A percentile compares a stretch with the other conserved stretches of the same genome.
Evolutionary conservation across 2,888 invertebrate species (phyloP).

Genomic region (Tholera decimalis): DNA sequence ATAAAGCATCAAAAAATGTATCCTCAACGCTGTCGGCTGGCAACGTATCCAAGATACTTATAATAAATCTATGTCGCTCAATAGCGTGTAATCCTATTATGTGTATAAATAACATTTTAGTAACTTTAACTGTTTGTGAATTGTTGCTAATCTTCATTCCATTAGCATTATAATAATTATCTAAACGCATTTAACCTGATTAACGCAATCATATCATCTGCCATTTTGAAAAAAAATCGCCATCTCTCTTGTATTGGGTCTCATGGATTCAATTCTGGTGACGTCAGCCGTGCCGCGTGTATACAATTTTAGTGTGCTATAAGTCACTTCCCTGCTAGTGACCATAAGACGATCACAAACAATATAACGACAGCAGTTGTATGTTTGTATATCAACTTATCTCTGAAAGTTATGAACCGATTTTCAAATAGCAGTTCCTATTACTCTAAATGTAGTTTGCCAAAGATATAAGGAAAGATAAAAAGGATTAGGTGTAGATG

Average conservation of each 20-base stretch:
- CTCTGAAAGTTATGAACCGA: neutral
- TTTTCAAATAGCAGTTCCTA: neutral
- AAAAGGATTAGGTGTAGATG: conserved; percentile 7
- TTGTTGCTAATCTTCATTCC: conserved; percentile 7
- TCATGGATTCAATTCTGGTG: conserved; percentile 41
- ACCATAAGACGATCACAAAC: conserved; percentile 45
- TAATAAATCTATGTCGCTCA: no score
- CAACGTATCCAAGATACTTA: no score
- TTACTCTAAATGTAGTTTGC: neutral
- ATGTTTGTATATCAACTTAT: neutral
- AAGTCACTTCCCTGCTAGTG: conserved; percentile 66
- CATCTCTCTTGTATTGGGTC: conserved; percentile 28
- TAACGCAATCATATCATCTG: neutral
- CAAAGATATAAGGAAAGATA: neutral
- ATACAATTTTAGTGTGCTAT: conserved; percentile 64
- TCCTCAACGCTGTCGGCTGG: no score
- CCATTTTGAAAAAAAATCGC: conserved; percentile 23
- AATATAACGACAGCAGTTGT: conserved; percentile 23
- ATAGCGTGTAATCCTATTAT: conserved; percentile 49
- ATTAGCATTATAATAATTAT: conserved; percentile 3
- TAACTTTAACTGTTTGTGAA: conserved; percentile 23
- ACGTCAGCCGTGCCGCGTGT: conserved; percentile 67
- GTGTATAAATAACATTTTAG: neutral
- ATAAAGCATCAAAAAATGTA: no score
- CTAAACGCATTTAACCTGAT: neutral